phyloP scores from a whole-genome alignment of 2,888 invertebrate genomes.

The Linnaemya tessellans region DNA sequence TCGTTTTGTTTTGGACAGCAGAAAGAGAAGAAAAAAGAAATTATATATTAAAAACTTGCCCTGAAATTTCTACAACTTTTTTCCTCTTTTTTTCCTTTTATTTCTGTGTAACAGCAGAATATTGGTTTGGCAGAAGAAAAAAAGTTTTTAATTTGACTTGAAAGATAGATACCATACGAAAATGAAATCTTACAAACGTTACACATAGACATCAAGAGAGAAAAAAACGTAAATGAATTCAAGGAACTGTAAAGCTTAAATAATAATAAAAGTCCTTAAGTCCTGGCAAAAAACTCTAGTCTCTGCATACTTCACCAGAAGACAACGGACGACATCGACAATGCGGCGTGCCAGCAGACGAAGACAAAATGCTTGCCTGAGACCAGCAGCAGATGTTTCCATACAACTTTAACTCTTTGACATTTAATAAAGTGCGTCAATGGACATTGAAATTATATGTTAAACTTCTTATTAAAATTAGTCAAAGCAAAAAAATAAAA shows the following conservation, averaged over 20 bases:
- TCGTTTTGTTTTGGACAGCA: constrained; percentile 24
- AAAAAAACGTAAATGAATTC: constrained; percentile 41
- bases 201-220: not conserved
- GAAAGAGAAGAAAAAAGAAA: not conserved
- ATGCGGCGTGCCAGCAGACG: not conserved
- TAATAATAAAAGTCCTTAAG: constrained; percentile 30
- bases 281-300: constrained; percentile 22
- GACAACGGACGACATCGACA: constrained; percentile 5
- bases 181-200: not conserved
- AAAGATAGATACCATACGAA: constrained; percentile 56
- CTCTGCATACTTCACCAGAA: not conserved
- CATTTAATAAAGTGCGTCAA: constrained; percentile 69
- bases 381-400: constrained; percentile 62
- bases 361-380: constrained; percentile 14
- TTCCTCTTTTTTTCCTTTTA: constrained; percentile 9
- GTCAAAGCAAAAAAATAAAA: not conserved
- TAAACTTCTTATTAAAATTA: constrained; percentile 49
- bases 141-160: constrained; percentile 70
- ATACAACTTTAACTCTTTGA: constrained; percentile 64
- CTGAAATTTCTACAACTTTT: constrained; percentile 51
- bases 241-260: constrained; percentile 21
- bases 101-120: constrained; percentile 45
- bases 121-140: constrained; percentile 67
- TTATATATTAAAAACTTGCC: constrained; percentile 32
- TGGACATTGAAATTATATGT: constrained; percentile 58